Conservation (phyloP, 1,140 invertebrate species). For the Carposina sasakii region DNA sequence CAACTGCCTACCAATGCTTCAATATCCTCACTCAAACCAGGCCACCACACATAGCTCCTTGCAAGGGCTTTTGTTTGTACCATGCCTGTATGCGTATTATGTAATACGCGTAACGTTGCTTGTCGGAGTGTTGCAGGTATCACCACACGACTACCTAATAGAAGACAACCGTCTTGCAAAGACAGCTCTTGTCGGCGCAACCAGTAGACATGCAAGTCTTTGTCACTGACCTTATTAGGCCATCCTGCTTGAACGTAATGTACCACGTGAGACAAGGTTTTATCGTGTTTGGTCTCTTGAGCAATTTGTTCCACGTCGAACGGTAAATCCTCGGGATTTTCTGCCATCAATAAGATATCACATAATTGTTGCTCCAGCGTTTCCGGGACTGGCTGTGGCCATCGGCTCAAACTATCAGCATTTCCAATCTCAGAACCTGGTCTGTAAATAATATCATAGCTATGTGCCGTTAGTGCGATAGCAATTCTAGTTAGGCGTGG, state of each 20-base stretch:
- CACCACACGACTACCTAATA: conserved; percentile 2
- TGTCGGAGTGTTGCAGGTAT: not conserved
- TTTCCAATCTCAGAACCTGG: not conserved
- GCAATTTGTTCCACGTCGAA: conserved; percentile 24
- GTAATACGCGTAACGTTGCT: conserved; percentile 17
- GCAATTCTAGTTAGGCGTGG: too few species aligned
- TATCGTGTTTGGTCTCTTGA: conserved; percentile 20
- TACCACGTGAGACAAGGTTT: conserved; percentile 1
- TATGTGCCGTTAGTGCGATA: too few species aligned
- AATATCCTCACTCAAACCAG: conserved; percentile 45
- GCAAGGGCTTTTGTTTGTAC: conserved; percentile 62
- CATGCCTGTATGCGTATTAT: conserved; percentile 50
- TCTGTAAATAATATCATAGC: not conserved
- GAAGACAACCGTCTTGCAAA: not conserved
- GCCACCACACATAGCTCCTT: conserved; percentile 59
- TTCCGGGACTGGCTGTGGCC: conserved; percentile 26
- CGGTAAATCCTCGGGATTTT: conserved; percentile 20
- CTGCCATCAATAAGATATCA: conserved; percentile 24
- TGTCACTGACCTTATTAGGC: not conserved
- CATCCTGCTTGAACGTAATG: not conserved
- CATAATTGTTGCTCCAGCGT: conserved; percentile 14
- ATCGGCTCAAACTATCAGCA: conserved; percentile 24
- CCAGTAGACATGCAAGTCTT: not conserved
- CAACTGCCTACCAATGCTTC: conserved; percentile 12
- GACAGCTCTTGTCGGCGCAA: not conserved